These are phyloP conservation scores for Laticauda laticaudata DNA, from an alignment of 2,113 vertebrate species.

Conservation along the genomic window DNA sequence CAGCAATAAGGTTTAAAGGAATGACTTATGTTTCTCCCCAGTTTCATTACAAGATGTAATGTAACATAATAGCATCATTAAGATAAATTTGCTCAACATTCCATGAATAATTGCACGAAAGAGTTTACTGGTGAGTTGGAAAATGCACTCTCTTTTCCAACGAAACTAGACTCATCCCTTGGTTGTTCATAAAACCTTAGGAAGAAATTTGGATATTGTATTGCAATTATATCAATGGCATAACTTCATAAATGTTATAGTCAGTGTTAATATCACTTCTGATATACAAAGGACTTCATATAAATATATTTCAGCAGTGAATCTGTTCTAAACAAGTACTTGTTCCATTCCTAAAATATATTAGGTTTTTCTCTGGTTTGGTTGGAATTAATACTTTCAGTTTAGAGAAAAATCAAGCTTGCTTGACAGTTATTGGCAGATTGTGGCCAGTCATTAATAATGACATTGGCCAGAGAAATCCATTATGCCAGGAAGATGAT, in stretches of 20 bases:
- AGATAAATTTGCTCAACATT: slow-evolving; percentile 38
- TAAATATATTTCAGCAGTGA: background rate
- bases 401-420: background rate
- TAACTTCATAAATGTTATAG: background rate
- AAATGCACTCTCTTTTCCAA: slow-evolving; percentile 36
- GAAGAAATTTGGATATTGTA: background rate
- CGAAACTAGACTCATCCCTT: slow-evolving; percentile 21
- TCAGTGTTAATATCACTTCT: background rate
- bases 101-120: slow-evolving; percentile 38
- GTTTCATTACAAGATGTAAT: slow-evolving; percentile 61
- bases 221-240: background rate
- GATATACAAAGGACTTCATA: background rate
- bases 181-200: background rate
- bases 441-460: background rate
- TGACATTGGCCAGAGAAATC: background rate
- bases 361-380: background rate
- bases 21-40: slow-evolving; percentile 44
- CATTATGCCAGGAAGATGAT: background rate
- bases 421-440: background rate
- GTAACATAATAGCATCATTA: slow-evolving; percentile 40
- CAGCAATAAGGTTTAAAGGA: slow-evolving; percentile 54
- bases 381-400: background rate
- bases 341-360: background rate
- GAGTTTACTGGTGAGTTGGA: slow-evolving; percentile 45
- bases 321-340: background rate